phyloP scores from a whole-genome alignment of 2,113 vertebrate species.

The Thinocorus orbignyianus region DNA sequence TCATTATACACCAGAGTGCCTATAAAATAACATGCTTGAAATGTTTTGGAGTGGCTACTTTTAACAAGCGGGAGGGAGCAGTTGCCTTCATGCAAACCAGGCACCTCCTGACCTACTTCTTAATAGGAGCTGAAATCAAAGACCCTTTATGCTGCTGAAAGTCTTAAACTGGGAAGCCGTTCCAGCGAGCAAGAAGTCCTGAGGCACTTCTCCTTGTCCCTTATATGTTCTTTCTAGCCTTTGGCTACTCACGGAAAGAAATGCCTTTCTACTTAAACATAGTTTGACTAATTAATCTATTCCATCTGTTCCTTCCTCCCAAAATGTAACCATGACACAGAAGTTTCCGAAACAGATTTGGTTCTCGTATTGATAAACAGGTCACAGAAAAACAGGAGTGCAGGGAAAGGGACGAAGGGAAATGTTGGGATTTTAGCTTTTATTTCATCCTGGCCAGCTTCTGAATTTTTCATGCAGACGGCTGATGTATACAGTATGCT shows the following conservation, averaged over 20 bases:
- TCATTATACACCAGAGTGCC: background rate
- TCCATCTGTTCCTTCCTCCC: slow-evolving; percentile 84
- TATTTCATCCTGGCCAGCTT: slow-evolving; percentile 4
- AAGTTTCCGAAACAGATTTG: slow-evolving; percentile 80
- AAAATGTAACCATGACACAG: slow-evolving; percentile 79
- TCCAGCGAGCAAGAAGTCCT: slow-evolving; percentile 57
- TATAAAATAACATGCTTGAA: background rate
- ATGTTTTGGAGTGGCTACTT: slow-evolving; percentile 27
- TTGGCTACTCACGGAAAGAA: slow-evolving; percentile 85
- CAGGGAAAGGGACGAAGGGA: slow-evolving; percentile 2
- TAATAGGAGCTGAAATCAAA: slow-evolving; percentile 72
- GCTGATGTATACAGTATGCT: slow-evolving; percentile 3
- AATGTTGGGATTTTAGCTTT: slow-evolving; percentile 2
- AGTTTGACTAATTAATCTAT: slow-evolving; percentile 86
- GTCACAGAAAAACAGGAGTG: slow-evolving; percentile 53
- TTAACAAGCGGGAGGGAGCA: slow-evolving; percentile 9
- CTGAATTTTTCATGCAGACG: background rate
- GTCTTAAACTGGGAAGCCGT: slow-evolving; percentile 48
- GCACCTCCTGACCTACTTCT: slow-evolving; percentile 47
- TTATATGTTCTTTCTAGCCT: slow-evolving; percentile 68
- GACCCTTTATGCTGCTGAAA: slow-evolving; percentile 73
- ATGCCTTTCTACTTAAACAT: slow-evolving; percentile 86
- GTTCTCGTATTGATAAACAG: slow-evolving; percentile 79
- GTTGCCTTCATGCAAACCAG: background rate
- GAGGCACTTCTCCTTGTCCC: slow-evolving; percentile 57